Evolutionary conservation across 2,797 vertebrate genomes (phyloP).

Genomic region (Lemur catta): DNA sequence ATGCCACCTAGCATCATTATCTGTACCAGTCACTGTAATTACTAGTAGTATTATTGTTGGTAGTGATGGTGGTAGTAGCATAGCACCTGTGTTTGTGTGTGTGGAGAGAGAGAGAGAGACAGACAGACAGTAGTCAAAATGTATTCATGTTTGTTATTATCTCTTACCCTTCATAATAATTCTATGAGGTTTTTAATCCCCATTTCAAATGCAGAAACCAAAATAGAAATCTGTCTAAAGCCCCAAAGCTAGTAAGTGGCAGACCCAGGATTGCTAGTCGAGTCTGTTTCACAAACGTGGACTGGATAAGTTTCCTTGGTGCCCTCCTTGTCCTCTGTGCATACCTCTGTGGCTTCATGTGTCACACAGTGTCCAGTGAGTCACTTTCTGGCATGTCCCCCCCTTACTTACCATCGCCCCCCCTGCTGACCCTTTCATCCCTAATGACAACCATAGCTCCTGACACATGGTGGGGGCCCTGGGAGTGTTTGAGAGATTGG

Average conservation of each 20-base stretch:
- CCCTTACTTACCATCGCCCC: background rate
- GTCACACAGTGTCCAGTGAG: background rate
- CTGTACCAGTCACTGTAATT: background rate
- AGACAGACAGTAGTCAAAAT: background rate
- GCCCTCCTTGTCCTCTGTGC: background rate
- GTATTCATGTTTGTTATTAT: background rate
- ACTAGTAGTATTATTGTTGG: background rate
- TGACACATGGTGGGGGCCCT: background rate
- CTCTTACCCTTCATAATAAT: background rate
- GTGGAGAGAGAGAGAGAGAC: background rate
- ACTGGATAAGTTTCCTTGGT: background rate
- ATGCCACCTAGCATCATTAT: background rate
- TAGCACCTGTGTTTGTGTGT: no score
- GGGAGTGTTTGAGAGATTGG: background rate
- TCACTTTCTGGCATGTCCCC: background rate
- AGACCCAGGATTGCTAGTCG: background rate
- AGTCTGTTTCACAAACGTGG: background rate
- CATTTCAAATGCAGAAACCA: background rate
- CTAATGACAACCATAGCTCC: no score
- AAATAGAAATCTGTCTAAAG: background rate
- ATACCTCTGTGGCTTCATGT: background rate
- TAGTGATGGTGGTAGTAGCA: background rate
- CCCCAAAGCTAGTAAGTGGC: background rate
- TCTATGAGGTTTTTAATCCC: background rate
- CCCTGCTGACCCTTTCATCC: background rate